These are phyloP conservation scores for Brassicogethes aeneus DNA, from an alignment of 2,888 invertebrate genomes.

Conservation along the genomic window DNA sequence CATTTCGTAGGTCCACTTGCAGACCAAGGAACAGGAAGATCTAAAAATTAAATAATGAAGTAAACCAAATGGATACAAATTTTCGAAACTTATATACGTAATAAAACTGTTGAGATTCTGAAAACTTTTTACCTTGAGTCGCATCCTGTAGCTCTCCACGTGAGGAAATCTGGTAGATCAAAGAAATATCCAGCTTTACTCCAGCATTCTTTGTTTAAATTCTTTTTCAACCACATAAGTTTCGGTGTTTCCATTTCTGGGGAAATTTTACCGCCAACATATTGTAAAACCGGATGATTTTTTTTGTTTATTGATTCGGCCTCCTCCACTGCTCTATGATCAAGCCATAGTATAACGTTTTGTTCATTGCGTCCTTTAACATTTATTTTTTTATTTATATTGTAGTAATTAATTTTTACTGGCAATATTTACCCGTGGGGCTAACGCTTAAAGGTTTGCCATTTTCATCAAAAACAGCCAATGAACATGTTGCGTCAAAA, in stretches of 20 bases:
- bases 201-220: constrained; percentile 58
- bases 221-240: constrained; percentile 81
- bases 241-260: constrained; percentile 97
- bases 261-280: constrained; percentile 87
- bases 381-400: not conserved
- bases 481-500: constrained; percentile 92
- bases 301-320: constrained; percentile 71
- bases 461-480: constrained; percentile 68
- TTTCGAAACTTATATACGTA: too few species aligned
- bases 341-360: constrained; percentile 89
- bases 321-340: constrained; percentile 76
- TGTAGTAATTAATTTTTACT: too few species aligned
- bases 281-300: constrained; percentile 66
- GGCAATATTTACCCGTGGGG: constrained; percentile 51
- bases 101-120: too few species aligned
- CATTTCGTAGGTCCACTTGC: constrained; percentile 89
- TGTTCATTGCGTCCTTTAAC: constrained; percentile 54
- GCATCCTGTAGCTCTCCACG: constrained; percentile 81
- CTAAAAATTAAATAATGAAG: too few species aligned
- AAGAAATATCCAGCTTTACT: constrained; percentile 65
- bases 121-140: constrained; percentile 52
- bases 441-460: constrained; percentile 65
- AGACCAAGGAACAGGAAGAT: constrained; percentile 85
- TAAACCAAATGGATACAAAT: too few species aligned
- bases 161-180: constrained; percentile 88